phyloP scores from a whole-genome alignment of 2,113 vertebrate species.

The Prietella phreatophila region DNA sequence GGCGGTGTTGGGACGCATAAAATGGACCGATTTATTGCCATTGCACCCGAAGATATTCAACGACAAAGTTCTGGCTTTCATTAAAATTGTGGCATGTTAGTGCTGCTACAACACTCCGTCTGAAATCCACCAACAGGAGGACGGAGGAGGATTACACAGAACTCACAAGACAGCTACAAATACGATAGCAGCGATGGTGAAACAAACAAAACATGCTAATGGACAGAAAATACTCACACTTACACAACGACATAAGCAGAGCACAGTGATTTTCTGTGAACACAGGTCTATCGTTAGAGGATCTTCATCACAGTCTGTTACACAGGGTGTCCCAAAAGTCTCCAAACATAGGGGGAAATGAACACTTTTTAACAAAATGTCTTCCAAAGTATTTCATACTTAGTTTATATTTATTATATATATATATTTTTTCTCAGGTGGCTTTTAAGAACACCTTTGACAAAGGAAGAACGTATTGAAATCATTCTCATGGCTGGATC shows the following conservation, averaged over 20 bases:
- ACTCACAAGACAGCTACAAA: not conserved
- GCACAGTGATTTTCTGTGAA: too few species aligned
- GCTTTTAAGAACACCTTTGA: too few species aligned
- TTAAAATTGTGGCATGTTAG: not conserved
- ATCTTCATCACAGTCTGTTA: not conserved
- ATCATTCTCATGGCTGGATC: too few species aligned
- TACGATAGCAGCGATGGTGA: not conserved
- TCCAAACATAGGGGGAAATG: too few species aligned
- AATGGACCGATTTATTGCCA: not conserved
- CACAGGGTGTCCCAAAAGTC: too few species aligned
- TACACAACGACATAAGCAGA: not conserved
- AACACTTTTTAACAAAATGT: too few species aligned
- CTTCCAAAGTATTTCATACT: too few species aligned
- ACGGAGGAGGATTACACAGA: not conserved
- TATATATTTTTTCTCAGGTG: too few species aligned
- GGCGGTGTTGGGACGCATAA: too few species aligned
- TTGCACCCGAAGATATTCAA: not conserved
- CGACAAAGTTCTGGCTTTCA: not conserved
- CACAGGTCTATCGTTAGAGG: not conserved
- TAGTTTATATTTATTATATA: too few species aligned
- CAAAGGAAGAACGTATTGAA: too few species aligned
- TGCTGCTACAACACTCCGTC: not conserved
- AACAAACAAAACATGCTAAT: not conserved
- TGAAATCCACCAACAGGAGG: not conserved
- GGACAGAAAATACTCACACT: not conserved